Evolutionary conservation across 2,888 invertebrate species (phyloP), one percentile per base, ranked within the genome.

Genomic region (Agrotis clavis): DNA sequence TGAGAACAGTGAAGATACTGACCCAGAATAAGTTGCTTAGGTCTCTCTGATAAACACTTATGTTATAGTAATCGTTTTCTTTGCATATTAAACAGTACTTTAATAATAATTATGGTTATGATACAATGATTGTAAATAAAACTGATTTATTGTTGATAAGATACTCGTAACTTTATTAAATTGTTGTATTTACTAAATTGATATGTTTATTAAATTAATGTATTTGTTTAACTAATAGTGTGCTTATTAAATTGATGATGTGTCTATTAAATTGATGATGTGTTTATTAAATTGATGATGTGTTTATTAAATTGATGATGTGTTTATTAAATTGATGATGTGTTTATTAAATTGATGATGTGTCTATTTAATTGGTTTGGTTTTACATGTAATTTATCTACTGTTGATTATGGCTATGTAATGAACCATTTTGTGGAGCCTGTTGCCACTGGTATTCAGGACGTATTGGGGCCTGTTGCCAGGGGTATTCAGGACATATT

Each of bases 381-480:
- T 48, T 48, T 48, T 48, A 48, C 48, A 18, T 16, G 18, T 48
- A 5, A 48, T 18, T 48, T 48, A 18, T 48, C 18, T 48, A 18
- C 18, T 48, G 48, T 48, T 48, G 19, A 19, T 19, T 51, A 19
- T 21, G 14, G 53, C 13, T 53, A 14, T 14, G 53, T 53, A 19
- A 51, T 48, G 19, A 53, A 53, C 14, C 11, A 21, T 53, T 53
- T 53, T 5, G 13, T 53, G 53, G 53, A 19, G 53, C 53, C 53
- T 53, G 53, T 53, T 53, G 53, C 21, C 53, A 53, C 19, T 21
- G 53, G 19, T 53, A 53, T 53, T 53, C 53, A 53, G 53, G 53
- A 53, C 53, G 5, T 14, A 53, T 19, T 53, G 53, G 53, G 51
- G 53, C 53, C 53, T 53, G 53, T 53, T 53, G 53, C 21, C 53